Percentiles rank a stretch among this genome's conserved stretches.
These are phyloP conservation scores for Drosophila arawakana DNA, from an alignment of 1,140 invertebrate species.

Conservation along the genomic window DNA sequence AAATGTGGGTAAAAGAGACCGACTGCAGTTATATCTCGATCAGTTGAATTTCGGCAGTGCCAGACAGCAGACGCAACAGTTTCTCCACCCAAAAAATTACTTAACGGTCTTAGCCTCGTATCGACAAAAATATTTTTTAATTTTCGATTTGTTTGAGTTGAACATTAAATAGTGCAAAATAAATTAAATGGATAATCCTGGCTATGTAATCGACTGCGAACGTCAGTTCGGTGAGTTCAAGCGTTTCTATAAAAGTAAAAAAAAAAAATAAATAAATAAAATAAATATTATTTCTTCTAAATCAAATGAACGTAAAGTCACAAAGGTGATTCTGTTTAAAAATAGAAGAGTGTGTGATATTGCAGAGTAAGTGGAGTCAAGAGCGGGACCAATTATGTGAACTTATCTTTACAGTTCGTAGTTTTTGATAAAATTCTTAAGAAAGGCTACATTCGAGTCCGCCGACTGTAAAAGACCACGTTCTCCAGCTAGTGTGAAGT, in stretches of 20 bases:
- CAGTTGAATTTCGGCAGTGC: slow-evolving; percentile 52
- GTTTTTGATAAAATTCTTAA: no score
- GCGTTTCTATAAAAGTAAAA: neutral
- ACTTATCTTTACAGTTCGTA: no score
- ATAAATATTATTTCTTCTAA: neutral
- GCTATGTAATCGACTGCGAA: slow-evolving; percentile 66
- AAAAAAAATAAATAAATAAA: no score
- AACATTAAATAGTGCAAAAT: neutral
- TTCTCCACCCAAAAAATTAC: neutral
- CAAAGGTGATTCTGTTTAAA: neutral
- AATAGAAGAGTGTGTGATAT: no score
- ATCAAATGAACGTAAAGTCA: neutral
- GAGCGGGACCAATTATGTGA: no score
- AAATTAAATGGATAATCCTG: slow-evolving; percentile 67
- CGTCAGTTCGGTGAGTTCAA: slow-evolving; percentile 62
- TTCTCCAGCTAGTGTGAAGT: no score
- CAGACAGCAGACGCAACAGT: slow-evolving; percentile 30
- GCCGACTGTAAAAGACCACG: no score
- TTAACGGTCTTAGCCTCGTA: no score
- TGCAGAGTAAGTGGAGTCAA: no score
- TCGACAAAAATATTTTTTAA: neutral
- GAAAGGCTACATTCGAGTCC: no score
- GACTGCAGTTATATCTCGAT: neutral
- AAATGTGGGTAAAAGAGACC: slow-evolving; percentile 30
- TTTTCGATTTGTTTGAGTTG: neutral